These are phyloP conservation scores for Carcharodon carcharias DNA, from an alignment of 2,797 vertebrate genomes.

Conservation along the genomic window DNA sequence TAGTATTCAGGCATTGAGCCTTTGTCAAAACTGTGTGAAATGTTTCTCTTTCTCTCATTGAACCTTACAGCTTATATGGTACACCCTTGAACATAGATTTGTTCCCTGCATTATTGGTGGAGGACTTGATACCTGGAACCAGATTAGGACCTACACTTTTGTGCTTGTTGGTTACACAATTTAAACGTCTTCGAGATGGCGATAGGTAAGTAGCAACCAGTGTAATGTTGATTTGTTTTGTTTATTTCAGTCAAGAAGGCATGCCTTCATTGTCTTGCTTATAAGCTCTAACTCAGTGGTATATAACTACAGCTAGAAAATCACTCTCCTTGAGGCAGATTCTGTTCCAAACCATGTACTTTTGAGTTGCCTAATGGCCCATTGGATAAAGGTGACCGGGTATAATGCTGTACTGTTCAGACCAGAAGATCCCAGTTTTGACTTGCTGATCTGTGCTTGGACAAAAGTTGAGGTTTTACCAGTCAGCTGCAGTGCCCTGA, in stretches of 20 bases:
- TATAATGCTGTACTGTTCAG: not conserved
- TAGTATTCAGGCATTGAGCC: not conserved
- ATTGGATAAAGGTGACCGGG: not conserved
- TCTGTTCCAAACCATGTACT: not conserved
- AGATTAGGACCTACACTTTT: slow-evolving; percentile 86
- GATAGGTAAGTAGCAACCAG: slow-evolving; percentile 69
- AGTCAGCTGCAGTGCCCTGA: not conserved
- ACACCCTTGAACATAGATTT: slow-evolving; percentile 86
- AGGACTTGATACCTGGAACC: slow-evolving; percentile 90
- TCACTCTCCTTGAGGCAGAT: not conserved
- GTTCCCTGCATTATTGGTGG: slow-evolving; percentile 92
- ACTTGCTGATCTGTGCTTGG: not conserved
- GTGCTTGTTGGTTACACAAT: slow-evolving; percentile 84
- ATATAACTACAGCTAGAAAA: not conserved
- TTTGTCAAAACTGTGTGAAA: slow-evolving; percentile 22
- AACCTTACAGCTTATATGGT: slow-evolving; percentile 72
- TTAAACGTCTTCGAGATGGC: slow-evolving; percentile 78
- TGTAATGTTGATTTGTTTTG: not conserved
- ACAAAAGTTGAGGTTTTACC: not conserved
- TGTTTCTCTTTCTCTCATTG: slow-evolving; percentile 36
- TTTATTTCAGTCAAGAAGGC: not conserved
- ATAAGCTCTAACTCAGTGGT: not conserved
- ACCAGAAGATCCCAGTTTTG: not conserved
- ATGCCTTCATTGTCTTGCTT: not conserved
- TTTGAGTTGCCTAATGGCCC: not conserved